Base-by-base conservation (phyloP, 2,113 vertebrate species). In the Uropsilus gracilis region DNA sequence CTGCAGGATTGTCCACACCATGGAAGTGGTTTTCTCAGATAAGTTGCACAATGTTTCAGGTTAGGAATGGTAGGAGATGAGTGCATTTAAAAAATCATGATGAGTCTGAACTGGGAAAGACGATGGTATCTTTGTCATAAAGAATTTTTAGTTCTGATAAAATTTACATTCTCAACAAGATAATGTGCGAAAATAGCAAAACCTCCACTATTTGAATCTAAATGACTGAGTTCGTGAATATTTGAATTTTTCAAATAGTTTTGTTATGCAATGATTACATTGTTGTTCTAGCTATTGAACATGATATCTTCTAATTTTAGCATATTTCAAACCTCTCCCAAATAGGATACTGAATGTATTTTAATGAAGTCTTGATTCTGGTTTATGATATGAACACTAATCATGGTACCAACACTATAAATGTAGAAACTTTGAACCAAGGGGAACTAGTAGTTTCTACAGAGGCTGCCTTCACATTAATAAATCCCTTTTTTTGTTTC, bases 221-320 rank as follows among this genome's bases (percentile, higher is more conserved):
- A 37, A 24, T 63, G 24, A 71, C 8, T 87, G 73, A 50, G 18
- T 64, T 75, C 55, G n/a, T 72, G 30, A 76, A 86, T 82, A 55
- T 90, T 16, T 86, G 48, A 82, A 63, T 57, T 73, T 72, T 92
- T 81, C 48, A 85, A 61, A 71, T 39, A 85, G 12, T 80, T 48
- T 26, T 37, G 5, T 80, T 92, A 28, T 3, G 64, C 28, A 76
- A 76, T 68, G 44, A 90, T 28, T 55, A 53, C 78, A 69, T 66
- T 92, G n/a, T 73, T 66, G 12, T 86, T 88, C 66, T 92, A 84
- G 73, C 37, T 78, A 39, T 30, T 77, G 46, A 48, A 50, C 81
- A 39, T 32, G 66, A 83, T 50, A 71, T 26, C 26, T 86, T 46
- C 34, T 73, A 73, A 77, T 30, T 44, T 16, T 66, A 53, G 61